These are phyloP conservation scores for Morelia viridis DNA, from an alignment of 2,797 vertebrate species.

Conservation along the genomic window DNA sequence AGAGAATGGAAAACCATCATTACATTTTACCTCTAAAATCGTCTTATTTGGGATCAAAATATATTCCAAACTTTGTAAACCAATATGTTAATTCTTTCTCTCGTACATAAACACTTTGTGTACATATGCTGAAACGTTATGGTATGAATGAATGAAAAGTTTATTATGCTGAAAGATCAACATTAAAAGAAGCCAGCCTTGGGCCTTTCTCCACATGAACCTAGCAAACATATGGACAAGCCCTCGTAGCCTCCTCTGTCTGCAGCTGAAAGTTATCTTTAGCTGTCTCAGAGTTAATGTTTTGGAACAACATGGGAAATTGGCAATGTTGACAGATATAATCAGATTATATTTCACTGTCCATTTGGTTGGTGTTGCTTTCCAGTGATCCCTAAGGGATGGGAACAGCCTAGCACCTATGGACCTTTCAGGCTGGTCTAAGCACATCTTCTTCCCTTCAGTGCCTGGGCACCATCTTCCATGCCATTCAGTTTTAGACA, in stretches of 20 bases:
- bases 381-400: neutral
- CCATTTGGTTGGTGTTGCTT: neutral
- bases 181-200: too few species aligned
- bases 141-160: neutral
- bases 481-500: neutral
- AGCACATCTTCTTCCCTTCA: neutral
- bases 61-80: neutral
- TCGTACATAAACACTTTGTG: too few species aligned
- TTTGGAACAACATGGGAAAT: too few species aligned
- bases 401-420: neutral
- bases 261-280: too few species aligned
- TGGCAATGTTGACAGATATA: neutral
- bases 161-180: neutral
- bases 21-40: neutral
- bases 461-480: neutral
- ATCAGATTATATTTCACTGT: neutral
- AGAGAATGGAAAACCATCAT: neutral
- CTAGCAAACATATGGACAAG: too few species aligned
- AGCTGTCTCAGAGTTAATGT: too few species aligned
- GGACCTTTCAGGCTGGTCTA: neutral
- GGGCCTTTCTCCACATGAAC: too few species aligned
- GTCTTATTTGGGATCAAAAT: neutral
- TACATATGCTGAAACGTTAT: neutral
- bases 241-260: too few species aligned
- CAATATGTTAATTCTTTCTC: neutral